Conservation (phyloP, 2,113 vertebrate species). For the Microcebus tavaratra region DNA sequence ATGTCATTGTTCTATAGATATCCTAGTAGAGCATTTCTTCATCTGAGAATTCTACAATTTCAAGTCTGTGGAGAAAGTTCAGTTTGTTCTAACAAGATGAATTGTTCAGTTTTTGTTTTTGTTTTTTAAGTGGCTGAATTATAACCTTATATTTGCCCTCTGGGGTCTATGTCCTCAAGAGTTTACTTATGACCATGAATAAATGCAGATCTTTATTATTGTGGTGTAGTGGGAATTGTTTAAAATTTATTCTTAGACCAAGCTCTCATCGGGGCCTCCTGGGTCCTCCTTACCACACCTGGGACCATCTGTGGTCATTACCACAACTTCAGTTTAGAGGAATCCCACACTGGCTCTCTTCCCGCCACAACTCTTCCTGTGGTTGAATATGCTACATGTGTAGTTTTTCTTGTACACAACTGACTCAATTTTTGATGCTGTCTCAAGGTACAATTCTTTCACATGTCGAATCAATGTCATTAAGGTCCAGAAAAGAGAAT, state of each 20-base stretch:
- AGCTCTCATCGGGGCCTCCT: slow-evolving; percentile 16
- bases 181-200: slow-evolving; percentile 67
- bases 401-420: neutral
- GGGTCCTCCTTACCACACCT: slow-evolving; percentile 29
- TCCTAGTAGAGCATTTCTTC: neutral
- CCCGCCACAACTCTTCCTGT: neutral
- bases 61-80: neutral
- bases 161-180: slow-evolving; percentile 45
- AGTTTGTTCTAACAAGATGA: slow-evolving; percentile 15
- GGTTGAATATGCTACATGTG: neutral
- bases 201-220: slow-evolving; percentile 59
- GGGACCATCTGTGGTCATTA: slow-evolving; percentile 25
- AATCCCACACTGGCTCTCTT: neutral
- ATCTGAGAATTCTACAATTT: neutral
- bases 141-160: slow-evolving; percentile 3
- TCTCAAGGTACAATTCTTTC: slow-evolving; percentile 7
- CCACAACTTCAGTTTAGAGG: slow-evolving; percentile 11
- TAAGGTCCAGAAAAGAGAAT: neutral
- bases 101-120: neutral
- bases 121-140: slow-evolving; percentile 29
- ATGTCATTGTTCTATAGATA: neutral
- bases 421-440: neutral
- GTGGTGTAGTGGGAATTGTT: slow-evolving; percentile 25
- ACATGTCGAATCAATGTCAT: neutral
- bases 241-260: slow-evolving; percentile 70